Conservation (phyloP, 1,140 invertebrate genomes). For the Cotesia glomerata region DNA sequence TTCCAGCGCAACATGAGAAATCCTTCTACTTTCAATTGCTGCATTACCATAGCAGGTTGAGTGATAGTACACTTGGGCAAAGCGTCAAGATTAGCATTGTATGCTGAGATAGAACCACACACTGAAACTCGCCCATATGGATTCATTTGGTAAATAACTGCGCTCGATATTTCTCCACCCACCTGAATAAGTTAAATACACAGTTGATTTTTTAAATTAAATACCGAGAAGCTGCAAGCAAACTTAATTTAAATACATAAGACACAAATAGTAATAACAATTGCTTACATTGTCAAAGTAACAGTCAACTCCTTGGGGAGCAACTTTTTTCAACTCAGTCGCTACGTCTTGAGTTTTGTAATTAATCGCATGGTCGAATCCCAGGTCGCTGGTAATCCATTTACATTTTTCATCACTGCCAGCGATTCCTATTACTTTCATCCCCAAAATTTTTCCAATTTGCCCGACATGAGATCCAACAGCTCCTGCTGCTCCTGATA, state of each 20-base stretch:
- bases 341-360: constrained; percentile 71
- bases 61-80: constrained; percentile 59
- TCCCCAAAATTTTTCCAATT: constrained; percentile 73
- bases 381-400: constrained; percentile 71
- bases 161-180: constrained; percentile 70
- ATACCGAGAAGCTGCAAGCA: not conserved
- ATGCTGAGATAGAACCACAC: constrained; percentile 71
- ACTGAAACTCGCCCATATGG: constrained; percentile 68
- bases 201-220: not conserved
- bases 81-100: constrained; percentile 44
- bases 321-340: constrained; percentile 65
- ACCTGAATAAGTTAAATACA: constrained; percentile 59
- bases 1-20: constrained; percentile 65
- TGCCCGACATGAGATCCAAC: constrained; percentile 77
- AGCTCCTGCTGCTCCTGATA: constrained; percentile 71
- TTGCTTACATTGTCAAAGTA: constrained; percentile 77
- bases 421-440: constrained; percentile 74
- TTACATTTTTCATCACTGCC: constrained; percentile 74
- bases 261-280: not conserved
- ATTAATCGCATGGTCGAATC: constrained; percentile 74
- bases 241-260: too few relatives aligned
- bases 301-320: constrained; percentile 74
- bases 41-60: constrained; percentile 63
- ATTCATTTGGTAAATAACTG: constrained; percentile 70
- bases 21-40: constrained; percentile 69